phyloP scores from a whole-genome alignment of 2,113 vertebrate species.

The Microcebus lehilahytsara region DNA sequence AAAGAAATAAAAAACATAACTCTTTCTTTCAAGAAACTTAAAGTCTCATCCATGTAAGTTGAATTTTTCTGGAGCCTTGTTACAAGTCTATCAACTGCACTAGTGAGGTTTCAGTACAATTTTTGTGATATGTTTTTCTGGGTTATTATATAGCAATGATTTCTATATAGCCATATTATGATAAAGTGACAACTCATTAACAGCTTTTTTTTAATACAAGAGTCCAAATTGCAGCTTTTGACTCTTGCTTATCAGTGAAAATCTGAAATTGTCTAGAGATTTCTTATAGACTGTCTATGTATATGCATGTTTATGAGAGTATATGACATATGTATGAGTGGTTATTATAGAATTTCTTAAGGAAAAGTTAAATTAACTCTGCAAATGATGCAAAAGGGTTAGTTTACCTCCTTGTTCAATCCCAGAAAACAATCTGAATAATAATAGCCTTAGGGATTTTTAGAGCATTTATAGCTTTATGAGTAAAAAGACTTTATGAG shows the following conservation, averaged over 20 bases:
- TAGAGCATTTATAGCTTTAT: neutral
- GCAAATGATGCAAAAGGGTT: neutral
- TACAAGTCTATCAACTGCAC: neutral
- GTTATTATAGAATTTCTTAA: neutral
- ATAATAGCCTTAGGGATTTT: neutral
- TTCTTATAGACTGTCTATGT: neutral
- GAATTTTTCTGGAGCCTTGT: neutral
- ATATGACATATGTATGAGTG: neutral
- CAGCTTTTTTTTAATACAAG: neutral
- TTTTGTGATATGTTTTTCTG: neutral
- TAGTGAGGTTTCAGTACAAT: neutral
- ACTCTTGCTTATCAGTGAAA: neutral
- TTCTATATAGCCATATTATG: neutral
- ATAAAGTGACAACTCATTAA: neutral
- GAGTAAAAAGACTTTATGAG: neutral
- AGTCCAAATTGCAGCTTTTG: neutral
- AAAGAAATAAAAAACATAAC: neutral
- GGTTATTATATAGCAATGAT: neutral
- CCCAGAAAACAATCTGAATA: constrained; percentile 1
- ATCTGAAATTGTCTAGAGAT: neutral
- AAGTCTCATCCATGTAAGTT: neutral
- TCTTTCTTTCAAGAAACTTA: neutral
- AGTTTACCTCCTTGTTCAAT: neutral
- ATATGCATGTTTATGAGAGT: neutral
- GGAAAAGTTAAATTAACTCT: constrained; percentile 31